Evolutionary conservation across 2,888 invertebrate species (phyloP).

Genomic region (Bugula neritina): DNA sequence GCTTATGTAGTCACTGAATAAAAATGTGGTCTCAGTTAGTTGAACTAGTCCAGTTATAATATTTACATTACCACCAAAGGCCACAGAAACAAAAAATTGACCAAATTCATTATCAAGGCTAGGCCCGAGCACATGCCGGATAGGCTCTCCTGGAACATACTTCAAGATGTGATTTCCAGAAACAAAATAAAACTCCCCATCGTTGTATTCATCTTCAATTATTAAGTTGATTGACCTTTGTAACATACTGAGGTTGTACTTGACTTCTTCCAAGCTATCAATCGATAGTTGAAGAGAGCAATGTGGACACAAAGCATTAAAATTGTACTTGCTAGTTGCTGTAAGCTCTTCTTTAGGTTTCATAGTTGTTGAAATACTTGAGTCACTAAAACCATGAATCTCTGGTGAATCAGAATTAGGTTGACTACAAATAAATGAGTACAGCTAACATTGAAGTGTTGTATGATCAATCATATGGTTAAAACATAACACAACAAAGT

Average conservation of each 20-base stretch:
- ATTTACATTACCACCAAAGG: background rate
- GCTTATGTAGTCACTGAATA: background rate
- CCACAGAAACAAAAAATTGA: background rate
- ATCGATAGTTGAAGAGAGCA: background rate
- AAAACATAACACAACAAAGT: no score
- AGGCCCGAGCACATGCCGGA: background rate
- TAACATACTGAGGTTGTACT: background rate
- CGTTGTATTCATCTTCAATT: background rate
- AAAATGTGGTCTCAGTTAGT: background rate
- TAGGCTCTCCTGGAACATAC: background rate
- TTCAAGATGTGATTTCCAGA: background rate
- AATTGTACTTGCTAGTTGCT: no score
- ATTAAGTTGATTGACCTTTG: background rate
- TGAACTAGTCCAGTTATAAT: background rate
- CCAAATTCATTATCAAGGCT: background rate
- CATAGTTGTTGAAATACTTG: no score
- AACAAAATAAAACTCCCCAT: background rate
- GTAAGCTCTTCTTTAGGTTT: no score
- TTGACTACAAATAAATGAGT: no score
- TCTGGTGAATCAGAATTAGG: background rate
- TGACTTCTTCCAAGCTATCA: background rate
- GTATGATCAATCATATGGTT: no score
- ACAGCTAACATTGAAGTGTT: no score
- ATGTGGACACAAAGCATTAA: background rate
- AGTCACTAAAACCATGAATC: slow-evolving; percentile 3